Evolutionary conservation across 2,113 vertebrate species (phyloP).

Genomic region (Tylochromis polylepis): DNA sequence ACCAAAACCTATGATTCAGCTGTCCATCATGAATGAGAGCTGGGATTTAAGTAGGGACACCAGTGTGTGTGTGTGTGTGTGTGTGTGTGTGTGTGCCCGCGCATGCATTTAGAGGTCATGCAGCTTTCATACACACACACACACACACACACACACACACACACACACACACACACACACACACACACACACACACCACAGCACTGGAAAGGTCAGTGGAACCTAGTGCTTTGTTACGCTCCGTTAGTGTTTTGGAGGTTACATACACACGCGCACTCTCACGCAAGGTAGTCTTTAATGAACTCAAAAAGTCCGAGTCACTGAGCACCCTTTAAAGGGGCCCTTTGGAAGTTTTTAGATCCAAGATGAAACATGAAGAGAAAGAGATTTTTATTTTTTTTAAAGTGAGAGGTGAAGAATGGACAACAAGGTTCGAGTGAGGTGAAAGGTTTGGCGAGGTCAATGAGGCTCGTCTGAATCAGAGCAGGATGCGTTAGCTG

Average conservation of each 20-base stretch:
- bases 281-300: background rate
- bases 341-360: slow-evolving; percentile 32
- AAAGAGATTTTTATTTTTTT: background rate
- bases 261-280: background rate
- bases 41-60: background rate
- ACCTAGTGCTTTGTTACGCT: background rate
- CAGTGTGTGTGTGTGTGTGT: background rate
- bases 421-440: background rate
- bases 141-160: background rate
- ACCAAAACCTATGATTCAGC: slow-evolving; percentile 25
- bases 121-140: background rate
- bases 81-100: no score
- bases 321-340: background rate
- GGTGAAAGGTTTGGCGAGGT: background rate
- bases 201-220: slow-evolving; percentile 15
- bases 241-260: background rate
- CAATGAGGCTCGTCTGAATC: background rate
- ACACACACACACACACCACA: background rate
- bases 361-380: background rate
- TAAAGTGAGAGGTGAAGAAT: background rate
- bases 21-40: slow-evolving; percentile 21
- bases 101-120: background rate
- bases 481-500: background rate
- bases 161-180: background rate
- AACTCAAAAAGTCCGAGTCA: background rate